Base-by-base conservation (phyloP, 1,140 invertebrate genomes). In the Drosophila rhopaloa region DNA sequence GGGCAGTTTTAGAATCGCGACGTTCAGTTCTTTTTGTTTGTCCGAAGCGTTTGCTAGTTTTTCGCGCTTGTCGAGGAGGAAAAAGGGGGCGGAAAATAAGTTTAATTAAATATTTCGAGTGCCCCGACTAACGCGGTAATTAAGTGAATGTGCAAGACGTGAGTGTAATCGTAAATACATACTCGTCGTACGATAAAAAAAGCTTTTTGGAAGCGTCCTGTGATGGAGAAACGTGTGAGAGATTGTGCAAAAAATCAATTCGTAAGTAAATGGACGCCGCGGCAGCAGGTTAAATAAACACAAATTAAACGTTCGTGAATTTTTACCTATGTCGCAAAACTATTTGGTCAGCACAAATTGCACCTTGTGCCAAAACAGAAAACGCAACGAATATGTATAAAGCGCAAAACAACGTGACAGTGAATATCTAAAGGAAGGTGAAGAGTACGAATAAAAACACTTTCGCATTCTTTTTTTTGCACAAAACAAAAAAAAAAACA, bases 161-260 rank as follows among this genome's bases (percentile, higher is more conserved):
- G 44, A 79, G 38, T 58, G 71, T 47, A 4, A 32, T 43, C 9
- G 14, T 8, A 1, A 13, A 37, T 35, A 51, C 13, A 4, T 8
- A 47, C 11, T 13, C 6, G 1, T n/a, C 19, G 16, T 6, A 2
- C 5, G 4, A 11, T 48, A 62, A 56, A 50, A 43, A 41, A 40
- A 32, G 32, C 32, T 46, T 38, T 57, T 32, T 46, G 40, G 50
- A 29, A 53, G 68, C 57, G 77, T 84, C 81, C 81, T 80, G 65
- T 58, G 58, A 35, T 13, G 50, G 48, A 27, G 41, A 66, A 60
- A 63, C 47, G 77, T 77, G 79, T 32, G 46, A 63, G 61, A 35
- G 56, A 68, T 47, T 85, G 81, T 85, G 81, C 81, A 67, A 83
- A 84, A 84, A 84, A 84, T 84, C 81, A 84, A 84, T 84, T 72